phyloP scores from a whole-genome alignment of 2,797 vertebrate species.

The Nothura maculosa region DNA sequence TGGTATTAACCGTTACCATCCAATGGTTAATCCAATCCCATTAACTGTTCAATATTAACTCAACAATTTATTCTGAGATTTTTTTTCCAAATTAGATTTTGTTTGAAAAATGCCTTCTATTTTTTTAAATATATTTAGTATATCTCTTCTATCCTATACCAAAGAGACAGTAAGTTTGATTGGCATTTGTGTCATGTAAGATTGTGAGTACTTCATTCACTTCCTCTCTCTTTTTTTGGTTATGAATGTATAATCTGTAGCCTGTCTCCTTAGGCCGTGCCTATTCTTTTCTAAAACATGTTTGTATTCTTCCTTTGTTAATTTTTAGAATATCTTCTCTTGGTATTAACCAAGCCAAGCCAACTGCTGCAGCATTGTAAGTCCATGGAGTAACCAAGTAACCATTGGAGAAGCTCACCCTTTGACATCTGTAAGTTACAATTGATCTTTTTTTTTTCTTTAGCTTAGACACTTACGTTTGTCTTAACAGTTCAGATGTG shows the following conservation, averaged over 20 bases:
- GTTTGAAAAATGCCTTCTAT: background rate
- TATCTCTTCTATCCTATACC: background rate
- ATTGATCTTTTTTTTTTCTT: background rate
- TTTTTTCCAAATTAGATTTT: background rate
- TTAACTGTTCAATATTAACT: too few species aligned
- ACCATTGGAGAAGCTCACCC: background rate
- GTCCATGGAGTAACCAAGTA: background rate
- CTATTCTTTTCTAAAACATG: background rate
- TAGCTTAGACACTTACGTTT: background rate
- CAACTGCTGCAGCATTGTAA: background rate
- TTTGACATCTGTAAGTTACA: background rate
- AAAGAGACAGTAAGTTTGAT: background rate
- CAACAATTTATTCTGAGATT: background rate
- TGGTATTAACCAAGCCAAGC: accelerated
- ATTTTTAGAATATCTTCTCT: background rate
- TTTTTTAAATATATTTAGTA: background rate
- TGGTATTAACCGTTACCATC: too few species aligned
- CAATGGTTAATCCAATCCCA: too few species aligned
- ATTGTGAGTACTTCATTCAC: background rate
- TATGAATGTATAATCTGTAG: background rate
- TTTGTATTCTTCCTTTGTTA: background rate
- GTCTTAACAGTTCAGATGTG: background rate
- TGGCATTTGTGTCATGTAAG: background rate
- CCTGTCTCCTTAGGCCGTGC: background rate
- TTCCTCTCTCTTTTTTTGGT: background rate